Evolutionary conservation across 2,888 invertebrate species (phyloP), one percentile per base, ranked within the genome.

Genomic region (Hypercompe scribonia): DNA sequence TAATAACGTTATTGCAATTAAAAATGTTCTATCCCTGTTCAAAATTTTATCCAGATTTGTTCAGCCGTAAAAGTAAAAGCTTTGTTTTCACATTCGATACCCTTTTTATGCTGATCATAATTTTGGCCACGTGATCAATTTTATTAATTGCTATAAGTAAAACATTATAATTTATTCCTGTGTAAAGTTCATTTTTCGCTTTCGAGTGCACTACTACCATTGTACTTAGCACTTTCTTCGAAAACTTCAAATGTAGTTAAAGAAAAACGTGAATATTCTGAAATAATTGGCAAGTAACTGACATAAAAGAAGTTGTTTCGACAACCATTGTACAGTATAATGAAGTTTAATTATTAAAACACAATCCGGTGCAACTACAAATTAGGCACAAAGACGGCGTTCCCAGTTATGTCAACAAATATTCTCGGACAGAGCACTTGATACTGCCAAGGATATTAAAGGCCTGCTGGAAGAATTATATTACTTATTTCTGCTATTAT

Each of bases 331-430:
- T 66, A 70, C 61, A 68, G 73, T 70, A 76, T 79, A 82, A 81
- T 74, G 74, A 50, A 72, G 68, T 77, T 81, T 82, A 82, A 83
- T 85, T 83, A 83, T 87, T 83, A 81, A 78, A 78, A 76, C 77
- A 78, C 80, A 83, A 84, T 82, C 80, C 81, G 72, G 73, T 81
- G 83, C 81, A 80, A 82, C 82, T 82, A 83, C 86, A 88, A 88
- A 88, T 88, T 84, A 88, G 82, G 84, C 80, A 84, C 84, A 83
- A 84, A 85, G 84, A 78, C 81, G 78, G 79, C 80, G 80, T 83
- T 80, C 83, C 78, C 77, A 77, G 79, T 76, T 80, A 85, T 82
- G 82, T 85, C 83, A 85, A 86, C 87, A 81, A 80, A 88, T 86
- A 86, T 78, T 83, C 80, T 83, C 82, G 78, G 78, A 84, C 80